phyloP scores from a whole-genome alignment of 2,888 invertebrate genomes.

The Drosophila maculinotata region DNA sequence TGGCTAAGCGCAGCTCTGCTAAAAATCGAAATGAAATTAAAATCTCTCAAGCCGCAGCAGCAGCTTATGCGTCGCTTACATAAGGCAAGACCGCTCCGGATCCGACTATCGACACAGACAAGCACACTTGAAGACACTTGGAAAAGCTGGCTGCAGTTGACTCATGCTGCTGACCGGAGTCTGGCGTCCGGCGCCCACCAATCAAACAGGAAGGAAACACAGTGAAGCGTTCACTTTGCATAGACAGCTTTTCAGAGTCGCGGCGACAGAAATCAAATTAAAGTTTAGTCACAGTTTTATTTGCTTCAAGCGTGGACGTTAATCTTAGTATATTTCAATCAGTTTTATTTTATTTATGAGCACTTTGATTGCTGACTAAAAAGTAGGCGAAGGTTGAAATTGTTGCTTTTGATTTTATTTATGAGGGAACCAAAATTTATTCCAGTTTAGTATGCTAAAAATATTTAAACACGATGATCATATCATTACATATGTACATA shows the following conservation, averaged over 20 bases:
- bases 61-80: conserved; percentile 40
- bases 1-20: conserved; percentile 21
- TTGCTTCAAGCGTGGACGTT: conserved; percentile 18
- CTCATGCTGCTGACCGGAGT: conserved; percentile 16
- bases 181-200: conserved; percentile 14
- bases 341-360: conserved; percentile 30
- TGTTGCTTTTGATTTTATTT: conserved; percentile 10
- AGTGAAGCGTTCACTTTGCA: conserved; percentile 42
- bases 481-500: background rate
- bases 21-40: conserved; percentile 45
- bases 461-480: background rate
- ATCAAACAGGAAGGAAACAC: conserved; percentile 49
- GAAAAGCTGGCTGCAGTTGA: conserved; percentile 15
- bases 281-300: conserved; percentile 33
- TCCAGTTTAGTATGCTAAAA: conserved; percentile 3
- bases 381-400: conserved; percentile 58
- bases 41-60: conserved; percentile 38
- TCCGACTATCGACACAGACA: conserved; percentile 14
- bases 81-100: conserved; percentile 28
- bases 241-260: conserved; percentile 19
- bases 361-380: conserved; percentile 20
- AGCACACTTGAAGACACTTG: conserved; percentile 23
- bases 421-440: conserved; percentile 20
- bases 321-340: conserved; percentile 10
- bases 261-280: conserved; percentile 34